These are phyloP conservation scores for Amphipyra tragopoginis DNA, from an alignment of 2,888 invertebrate species.

Conservation along the genomic window DNA sequence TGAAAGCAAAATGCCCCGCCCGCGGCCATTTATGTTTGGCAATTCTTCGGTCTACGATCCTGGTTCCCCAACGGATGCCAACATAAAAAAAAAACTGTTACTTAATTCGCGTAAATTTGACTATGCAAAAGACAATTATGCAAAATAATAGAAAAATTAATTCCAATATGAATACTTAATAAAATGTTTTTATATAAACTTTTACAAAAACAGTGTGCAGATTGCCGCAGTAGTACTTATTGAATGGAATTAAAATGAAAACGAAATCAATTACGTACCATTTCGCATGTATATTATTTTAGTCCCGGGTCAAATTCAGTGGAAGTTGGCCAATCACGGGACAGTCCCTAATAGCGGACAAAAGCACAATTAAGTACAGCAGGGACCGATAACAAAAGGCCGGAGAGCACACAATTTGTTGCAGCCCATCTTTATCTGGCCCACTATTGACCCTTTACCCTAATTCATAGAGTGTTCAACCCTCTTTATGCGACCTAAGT, in stretches of 20 bases:
- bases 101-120: too few species aligned
- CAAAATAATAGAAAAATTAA: conserved; percentile 1
- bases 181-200: too few species aligned
- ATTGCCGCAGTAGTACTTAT: too few species aligned
- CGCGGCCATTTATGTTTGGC: too few species aligned
- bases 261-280: conserved; percentile 57
- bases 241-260: conserved; percentile 30
- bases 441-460: conserved; percentile 89
- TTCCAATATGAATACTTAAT: conserved; percentile 12
- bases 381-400: conserved; percentile 86
- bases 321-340: conserved; percentile 78
- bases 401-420: conserved; percentile 87
- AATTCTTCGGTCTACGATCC: too few species aligned
- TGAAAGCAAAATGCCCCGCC: too few species aligned
- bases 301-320: conserved; percentile 70
- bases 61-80: too few species aligned
- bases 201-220: too few species aligned
- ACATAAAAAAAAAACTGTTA: too few species aligned
- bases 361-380: conserved; percentile 89
- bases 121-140: too few species aligned
- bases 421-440: conserved; percentile 88
- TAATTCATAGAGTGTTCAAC: conserved; percentile 80
- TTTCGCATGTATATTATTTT: conserved; percentile 70
- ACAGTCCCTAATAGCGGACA: conserved; percentile 78
- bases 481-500: conserved; percentile 64